Evolutionary conservation across 2,797 vertebrate genomes (phyloP), one percentile per base, ranked within the genome.

Genomic region (Cheirogaleus major): DNA sequence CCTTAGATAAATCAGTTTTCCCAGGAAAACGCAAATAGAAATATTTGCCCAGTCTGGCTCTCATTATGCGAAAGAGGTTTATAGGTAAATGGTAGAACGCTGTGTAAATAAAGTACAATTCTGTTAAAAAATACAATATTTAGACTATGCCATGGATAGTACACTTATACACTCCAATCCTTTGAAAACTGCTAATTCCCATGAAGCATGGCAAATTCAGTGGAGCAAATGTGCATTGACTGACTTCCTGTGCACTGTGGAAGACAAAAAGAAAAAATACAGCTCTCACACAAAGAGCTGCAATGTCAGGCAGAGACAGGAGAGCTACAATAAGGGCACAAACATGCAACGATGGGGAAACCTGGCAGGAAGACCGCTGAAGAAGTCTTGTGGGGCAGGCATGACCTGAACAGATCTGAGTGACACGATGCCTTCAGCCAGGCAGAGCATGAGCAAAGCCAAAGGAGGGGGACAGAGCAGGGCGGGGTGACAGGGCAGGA

Each of bases 21-120:
- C 45, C 43, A 35, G 73, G 88, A 95, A 92, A 85, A 89, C 4
- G 57, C 65, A 95, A 91, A 75, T 95, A 61, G 87, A 88, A 65
- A 83, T 72, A 89, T 30, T 86, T 87, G n/a, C 76, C 80, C 55
- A 93, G 63, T 27, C 48, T 18, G 79, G 17, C 35, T 84, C 22
- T 75, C 45, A 45, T 59, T 59, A 45, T 41, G 32, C 11, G 48
- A 65, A 87, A n/a, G 52, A 65, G 20, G 23, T 55, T 63, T 91
- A 76, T 48, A 73, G 73, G 79, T 32, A 92, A 87, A 59, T 20
- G 48, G 7, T 15, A 75, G 50, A 38, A 32, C 7, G 9, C 8
- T 89, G 5, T 50, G 52, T 75, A 92, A 69, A 72, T 70, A 61
- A 73, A 76, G 10, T 25, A 41, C 78, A 70, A n/a, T 55, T 63